Conservation (phyloP, 2,888 invertebrate genomes). For the Agelastica alni region DNA sequence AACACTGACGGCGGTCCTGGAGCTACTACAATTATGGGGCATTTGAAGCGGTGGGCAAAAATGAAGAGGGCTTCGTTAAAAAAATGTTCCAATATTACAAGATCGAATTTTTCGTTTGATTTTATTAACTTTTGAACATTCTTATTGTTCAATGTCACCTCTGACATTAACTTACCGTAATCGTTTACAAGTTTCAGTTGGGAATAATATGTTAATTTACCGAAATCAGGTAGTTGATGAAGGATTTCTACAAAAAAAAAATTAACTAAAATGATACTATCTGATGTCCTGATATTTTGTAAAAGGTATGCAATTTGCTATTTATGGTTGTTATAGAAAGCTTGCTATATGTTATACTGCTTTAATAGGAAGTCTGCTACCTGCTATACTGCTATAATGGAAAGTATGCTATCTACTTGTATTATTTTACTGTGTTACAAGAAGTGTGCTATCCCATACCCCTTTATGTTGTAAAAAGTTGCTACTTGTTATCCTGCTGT, state of each 20-base stretch:
- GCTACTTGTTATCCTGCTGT: too few species aligned
- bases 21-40: constrained; percentile 24
- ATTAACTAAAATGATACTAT: not conserved
- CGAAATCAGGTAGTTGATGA: not conserved
- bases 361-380: too few species aligned
- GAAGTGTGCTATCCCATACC: too few species aligned
- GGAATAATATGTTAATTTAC: constrained; percentile 5
- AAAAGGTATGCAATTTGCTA: too few species aligned
- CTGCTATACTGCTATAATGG: too few species aligned
- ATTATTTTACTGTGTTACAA: too few species aligned
- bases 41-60: constrained; percentile 25
- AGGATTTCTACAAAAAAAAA: not conserved
- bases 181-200: constrained; percentile 1
- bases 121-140: constrained; percentile 42
- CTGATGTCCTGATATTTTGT: too few species aligned
- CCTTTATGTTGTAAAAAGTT: too few species aligned
- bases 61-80: constrained; percentile 38
- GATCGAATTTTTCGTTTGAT: constrained; percentile 43
- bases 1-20: constrained; percentile 23
- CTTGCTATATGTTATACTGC: too few species aligned
- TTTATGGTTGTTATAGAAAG: too few species aligned
- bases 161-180: constrained; percentile 1
- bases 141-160: constrained; percentile 27
- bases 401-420: too few species aligned
- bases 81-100: constrained; percentile 45